Evolutionary conservation across 2,797 vertebrate genomes (phyloP).

Genomic region (Oreonectes daqikongensis): DNA sequence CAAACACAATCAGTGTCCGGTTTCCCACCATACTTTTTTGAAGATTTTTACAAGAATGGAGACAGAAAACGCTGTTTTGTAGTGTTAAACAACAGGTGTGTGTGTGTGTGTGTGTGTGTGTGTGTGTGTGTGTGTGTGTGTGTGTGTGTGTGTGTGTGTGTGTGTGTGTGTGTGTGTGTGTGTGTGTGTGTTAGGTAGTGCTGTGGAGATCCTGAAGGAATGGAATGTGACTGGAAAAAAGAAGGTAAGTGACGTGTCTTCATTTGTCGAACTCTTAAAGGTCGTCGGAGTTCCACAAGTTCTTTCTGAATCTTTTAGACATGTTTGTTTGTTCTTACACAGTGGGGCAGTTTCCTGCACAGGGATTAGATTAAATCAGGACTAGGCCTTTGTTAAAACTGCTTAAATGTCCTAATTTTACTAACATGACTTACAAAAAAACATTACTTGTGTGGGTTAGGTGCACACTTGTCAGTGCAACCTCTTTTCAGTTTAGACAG

Average conservation of each 20-base stretch:
- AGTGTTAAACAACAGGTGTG: conserved; percentile 7
- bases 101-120: conserved; percentile 48
- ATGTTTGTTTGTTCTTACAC: not conserved
- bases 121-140: conserved; percentile 50
- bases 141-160: conserved; percentile 50
- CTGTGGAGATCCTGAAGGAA: conserved; percentile 92
- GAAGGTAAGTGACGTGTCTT: conserved; percentile 78
- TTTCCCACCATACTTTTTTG: not conserved
- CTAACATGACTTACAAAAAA: too few species aligned
- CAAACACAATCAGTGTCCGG: not conserved
- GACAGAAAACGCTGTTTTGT: not conserved
- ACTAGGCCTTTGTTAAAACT: too few species aligned
- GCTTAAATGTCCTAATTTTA: too few species aligned
- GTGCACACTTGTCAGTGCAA: too few species aligned
- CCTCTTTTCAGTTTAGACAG: too few species aligned
- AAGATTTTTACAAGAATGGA: too few species aligned
- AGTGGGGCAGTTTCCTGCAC: too few species aligned
- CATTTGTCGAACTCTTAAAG: not conserved
- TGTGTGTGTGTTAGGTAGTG: conserved; percentile 79
- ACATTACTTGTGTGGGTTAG: too few species aligned
- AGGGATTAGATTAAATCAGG: too few species aligned
- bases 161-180: conserved; percentile 53
- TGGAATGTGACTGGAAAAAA: conserved; percentile 97
- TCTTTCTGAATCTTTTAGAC: not conserved
- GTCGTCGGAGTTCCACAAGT: too few species aligned